These are phyloP conservation scores for Dolichotis patagonum DNA, from an alignment of 2,113 vertebrate species.

Conservation along the genomic window DNA sequence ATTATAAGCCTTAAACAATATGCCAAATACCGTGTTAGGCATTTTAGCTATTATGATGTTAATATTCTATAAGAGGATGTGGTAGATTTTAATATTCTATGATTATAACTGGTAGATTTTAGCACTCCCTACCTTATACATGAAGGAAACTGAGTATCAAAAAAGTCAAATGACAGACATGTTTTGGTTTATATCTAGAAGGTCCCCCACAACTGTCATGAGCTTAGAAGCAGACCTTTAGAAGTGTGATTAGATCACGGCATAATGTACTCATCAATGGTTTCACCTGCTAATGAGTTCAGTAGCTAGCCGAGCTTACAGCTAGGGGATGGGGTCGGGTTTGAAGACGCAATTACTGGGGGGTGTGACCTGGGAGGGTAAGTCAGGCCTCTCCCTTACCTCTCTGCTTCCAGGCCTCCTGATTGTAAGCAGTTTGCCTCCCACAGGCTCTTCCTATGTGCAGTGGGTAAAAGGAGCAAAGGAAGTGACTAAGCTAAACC, in stretches of 20 bases:
- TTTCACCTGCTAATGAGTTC: not conserved
- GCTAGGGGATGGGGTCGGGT: not conserved
- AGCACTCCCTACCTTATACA: not conserved
- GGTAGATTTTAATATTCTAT: not conserved
- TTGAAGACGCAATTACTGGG: not conserved
- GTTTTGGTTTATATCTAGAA: not conserved
- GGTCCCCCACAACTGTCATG: not conserved
- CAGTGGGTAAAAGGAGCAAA: not conserved
- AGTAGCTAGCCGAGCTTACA: not conserved
- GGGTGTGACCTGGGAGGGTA: not conserved
- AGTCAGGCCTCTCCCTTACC: not conserved
- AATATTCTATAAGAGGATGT: not conserved
- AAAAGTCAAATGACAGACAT: not conserved
- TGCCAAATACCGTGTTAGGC: not conserved
- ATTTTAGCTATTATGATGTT: not conserved
- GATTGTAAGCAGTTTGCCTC: not conserved
- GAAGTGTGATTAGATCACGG: not conserved
- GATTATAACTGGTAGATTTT: not conserved
- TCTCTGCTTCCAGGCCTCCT: not conserved
- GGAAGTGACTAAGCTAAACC: not conserved
- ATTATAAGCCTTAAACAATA: conserved; percentile 18
- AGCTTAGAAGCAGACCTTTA: not conserved
- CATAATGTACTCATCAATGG: not conserved
- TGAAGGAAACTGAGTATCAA: conserved; percentile 11
- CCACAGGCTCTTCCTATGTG: not conserved